Evolutionary conservation across 2,888 invertebrate species (phyloP), one percentile per base, ranked within the genome.

Genomic region (Therioaphis trifolii): DNA sequence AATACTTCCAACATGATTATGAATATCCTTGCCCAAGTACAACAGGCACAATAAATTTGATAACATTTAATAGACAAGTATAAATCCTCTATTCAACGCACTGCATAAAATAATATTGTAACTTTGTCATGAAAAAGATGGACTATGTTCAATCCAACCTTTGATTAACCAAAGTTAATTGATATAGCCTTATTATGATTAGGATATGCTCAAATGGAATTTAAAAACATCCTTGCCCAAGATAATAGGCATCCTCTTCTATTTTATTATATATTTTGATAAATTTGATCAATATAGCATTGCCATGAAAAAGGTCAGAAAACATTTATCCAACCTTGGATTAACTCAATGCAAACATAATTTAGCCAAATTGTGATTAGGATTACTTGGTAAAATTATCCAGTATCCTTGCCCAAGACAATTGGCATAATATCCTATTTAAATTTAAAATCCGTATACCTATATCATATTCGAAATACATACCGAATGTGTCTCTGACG

Each of bases 401-500:
- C 35, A 74, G 18, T 18, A 72, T 82, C 82, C 82, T 82, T 82
- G 82, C 82, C 82, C 82, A 82, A 82, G 74, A 82, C 82, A 82
- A 82, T 82, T 82, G 82, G 82, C 82, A 82, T 55, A 18, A 1
- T 21, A 69, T 49, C 40, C 2, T 49, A 35, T 35, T 14, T n/a
- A n/a, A n/a, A 35, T 7, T 35, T 35, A 5, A 35, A 7, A 35
- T 35, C 7, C 35, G 7, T 35, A 35, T 35, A 35, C 7, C 4
- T 5, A 35, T 7, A 35, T 35, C 2, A 29, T 18, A 27, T 2
- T 63, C 63, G 2, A 7, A 4, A 27, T 80, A 89, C 90, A 91
- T 92, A 99, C 99, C 99, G 95, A 89, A 99, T 99, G 89, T 99
- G 99, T 90, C 98, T 94, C 89, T 99, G 99, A 87, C 98, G 94